Evolutionary conservation across 2,797 vertebrate species (phyloP).

Genomic region (Bucorvus abyssinicus): DNA sequence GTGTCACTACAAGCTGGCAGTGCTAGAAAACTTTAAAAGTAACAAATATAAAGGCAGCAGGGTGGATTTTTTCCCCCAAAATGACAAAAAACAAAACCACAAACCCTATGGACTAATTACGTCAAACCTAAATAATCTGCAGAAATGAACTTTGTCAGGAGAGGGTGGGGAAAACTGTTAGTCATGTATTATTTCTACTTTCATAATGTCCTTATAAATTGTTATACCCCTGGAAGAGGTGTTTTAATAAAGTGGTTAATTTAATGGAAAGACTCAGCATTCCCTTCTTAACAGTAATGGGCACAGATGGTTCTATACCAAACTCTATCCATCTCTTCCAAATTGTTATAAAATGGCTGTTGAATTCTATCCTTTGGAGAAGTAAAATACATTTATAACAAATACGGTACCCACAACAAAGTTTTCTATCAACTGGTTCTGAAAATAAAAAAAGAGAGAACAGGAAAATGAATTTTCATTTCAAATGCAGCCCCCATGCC

Average conservation of each 20-base stretch:
- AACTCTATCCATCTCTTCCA: conserved; percentile 14
- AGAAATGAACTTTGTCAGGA: neutral
- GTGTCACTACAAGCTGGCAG: neutral
- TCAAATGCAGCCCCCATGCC: conserved; percentile 51
- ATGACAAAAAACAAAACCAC: neutral
- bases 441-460: conserved; percentile 20
- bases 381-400: conserved; percentile 34
- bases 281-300: neutral
- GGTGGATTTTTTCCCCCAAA: neutral
- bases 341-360: neutral
- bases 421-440: conserved; percentile 34
- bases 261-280: neutral
- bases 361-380: conserved; percentile 1
- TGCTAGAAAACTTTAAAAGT: neutral
- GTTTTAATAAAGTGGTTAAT: conserved; percentile 7
- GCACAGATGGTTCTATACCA: neutral
- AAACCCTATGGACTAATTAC: neutral
- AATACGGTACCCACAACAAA: neutral
- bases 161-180: neutral
- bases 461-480: conserved; percentile 68
- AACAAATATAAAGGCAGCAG: neutral
- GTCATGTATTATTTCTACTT: neutral
- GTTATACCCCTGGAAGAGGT: neutral
- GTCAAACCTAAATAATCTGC: neutral
- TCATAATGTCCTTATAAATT: neutral